These are phyloP conservation scores for Tipula vernalis DNA, from an alignment of 2,888 invertebrate species.

Conservation along the genomic window DNA sequence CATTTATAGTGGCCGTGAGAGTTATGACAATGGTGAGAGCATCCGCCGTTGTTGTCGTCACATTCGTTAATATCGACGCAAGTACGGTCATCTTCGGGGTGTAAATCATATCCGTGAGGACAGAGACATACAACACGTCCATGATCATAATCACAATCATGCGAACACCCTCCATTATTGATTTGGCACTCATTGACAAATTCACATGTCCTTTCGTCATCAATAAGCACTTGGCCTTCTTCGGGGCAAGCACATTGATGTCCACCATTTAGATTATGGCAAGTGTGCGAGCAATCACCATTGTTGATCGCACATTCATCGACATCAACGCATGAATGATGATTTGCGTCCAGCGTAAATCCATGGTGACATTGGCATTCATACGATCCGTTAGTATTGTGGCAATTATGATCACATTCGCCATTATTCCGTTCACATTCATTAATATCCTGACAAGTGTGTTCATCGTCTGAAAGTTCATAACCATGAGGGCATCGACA, in stretches of 20 bases:
- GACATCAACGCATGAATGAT: slow-evolving; percentile 35
- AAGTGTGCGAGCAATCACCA: slow-evolving; percentile 38
- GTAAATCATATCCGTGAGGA: slow-evolving; percentile 40
- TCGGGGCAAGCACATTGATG: slow-evolving; percentile 28
- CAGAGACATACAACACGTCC: slow-evolving; percentile 43
- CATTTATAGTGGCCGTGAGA: slow-evolving; percentile 39
- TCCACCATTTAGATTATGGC: slow-evolving; percentile 28
- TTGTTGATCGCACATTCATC: slow-evolving; percentile 35
- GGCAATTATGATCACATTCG: slow-evolving; percentile 24
- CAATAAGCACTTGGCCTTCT: slow-evolving; percentile 21
- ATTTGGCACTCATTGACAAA: slow-evolving; percentile 40
- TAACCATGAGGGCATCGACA: slow-evolving; percentile 41
- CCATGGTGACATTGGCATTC: slow-evolving; percentile 36
- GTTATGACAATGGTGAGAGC: slow-evolving; percentile 45
- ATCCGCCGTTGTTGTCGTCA: slow-evolving; percentile 41
- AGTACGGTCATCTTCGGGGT: slow-evolving; percentile 32
- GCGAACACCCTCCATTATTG: slow-evolving; percentile 34
- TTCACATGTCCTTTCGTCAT: slow-evolving; percentile 26
- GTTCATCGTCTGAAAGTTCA: slow-evolving; percentile 23
- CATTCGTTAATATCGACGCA: slow-evolving; percentile 42
- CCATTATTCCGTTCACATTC: slow-evolving; percentile 38
- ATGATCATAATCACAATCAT: slow-evolving; percentile 35
- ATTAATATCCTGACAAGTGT: slow-evolving; percentile 34
- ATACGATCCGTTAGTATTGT: slow-evolving; percentile 32
- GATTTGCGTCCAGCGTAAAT: slow-evolving; percentile 33